Base-by-base conservation (phyloP, 2,797 vertebrate species). In the Sebastes miniatus region DNA sequence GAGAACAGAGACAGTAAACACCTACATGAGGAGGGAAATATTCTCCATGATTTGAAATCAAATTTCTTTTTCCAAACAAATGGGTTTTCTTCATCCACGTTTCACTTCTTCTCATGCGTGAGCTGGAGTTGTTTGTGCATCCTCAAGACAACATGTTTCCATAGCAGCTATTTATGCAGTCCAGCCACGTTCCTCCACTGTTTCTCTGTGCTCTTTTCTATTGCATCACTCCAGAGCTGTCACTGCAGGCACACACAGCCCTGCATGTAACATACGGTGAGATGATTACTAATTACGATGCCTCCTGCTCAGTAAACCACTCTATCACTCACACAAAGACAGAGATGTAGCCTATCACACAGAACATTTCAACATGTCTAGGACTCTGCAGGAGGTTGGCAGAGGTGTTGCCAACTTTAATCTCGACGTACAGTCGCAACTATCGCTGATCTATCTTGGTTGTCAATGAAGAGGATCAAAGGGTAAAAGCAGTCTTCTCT, bases 251-350 rank as follows among this genome's bases (percentile, higher is more conserved):
- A 71, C 73, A 69, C 78, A 70, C 77, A 76, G 79, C 79, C 76
- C 84, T 81, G 82, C 84, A 77, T 84, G 77, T 73, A 89, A 80
- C 87, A 87, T 88, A 87, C 72, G 76, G 66, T 71, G 79, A 84
- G 75, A 78, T 87, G 82, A 87, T 91, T 87, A 89, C 85, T 91
- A 92, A 93, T 92, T 89, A 86, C 79, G 69, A 61, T 66, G 50
- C 86, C 84, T 83, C 88, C 83, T 84, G 85, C 81, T 77, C 74
- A 81, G 86, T 69, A 90, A 84, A 90, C 63, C 50, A 63, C 72
- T 81, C 73, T 61, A 73, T 88, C 83, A 79, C 74, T 59, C 84
- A 32, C 63, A 64, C 43, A 78, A 22, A 63, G 39, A 80, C 34
- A 63, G 29, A 68, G 10, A 67, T 58, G 24, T 10, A 47, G 50